Conservation (phyloP, 2,113 vertebrate species). For the Xiphophorus hellerii region DNA sequence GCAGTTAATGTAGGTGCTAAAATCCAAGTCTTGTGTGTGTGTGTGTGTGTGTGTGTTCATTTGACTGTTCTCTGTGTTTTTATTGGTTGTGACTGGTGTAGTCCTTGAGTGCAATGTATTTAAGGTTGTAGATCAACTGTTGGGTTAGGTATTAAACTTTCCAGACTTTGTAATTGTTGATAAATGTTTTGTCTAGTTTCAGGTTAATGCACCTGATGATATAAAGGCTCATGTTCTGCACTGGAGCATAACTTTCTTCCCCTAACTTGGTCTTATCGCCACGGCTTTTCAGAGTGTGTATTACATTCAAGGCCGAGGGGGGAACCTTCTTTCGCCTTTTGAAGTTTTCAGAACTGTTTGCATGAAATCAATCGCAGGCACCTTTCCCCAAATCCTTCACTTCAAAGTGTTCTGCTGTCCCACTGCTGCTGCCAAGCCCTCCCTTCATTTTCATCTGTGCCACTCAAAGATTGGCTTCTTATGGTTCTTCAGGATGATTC, state of each 20-base stretch:
- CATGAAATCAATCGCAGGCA: constrained; percentile 73
- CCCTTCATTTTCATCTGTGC: constrained; percentile 55
- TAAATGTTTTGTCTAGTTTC: constrained; percentile 4
- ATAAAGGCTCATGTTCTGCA: constrained; percentile 25
- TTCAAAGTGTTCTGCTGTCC: constrained; percentile 71
- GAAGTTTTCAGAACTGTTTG: constrained; percentile 75
- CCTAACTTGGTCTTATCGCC: constrained; percentile 56
- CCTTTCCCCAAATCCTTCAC: constrained; percentile 66
- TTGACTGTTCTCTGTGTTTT: constrained; percentile 9
- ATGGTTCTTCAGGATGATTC: constrained; percentile 56
- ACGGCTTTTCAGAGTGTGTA: constrained; percentile 47
- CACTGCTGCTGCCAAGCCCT: constrained; percentile 42
- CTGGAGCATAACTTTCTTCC: constrained; percentile 50
- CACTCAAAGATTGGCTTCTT: constrained; percentile 46
- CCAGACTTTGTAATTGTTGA: constrained; percentile 5
- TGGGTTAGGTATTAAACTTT: background rate
- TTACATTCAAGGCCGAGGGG: constrained; percentile 68
- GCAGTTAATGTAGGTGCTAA: constrained; percentile 14
- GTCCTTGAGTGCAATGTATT: background rate
- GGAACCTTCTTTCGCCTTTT: constrained; percentile 72
- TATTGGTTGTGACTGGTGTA: background rate
- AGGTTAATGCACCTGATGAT: constrained; percentile 19
- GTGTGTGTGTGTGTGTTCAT: background rate
- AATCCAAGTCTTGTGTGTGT: constrained; percentile 2
- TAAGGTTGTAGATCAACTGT: background rate